These are phyloP conservation scores for Actinia equina DNA, from an alignment of 64 coral and sea anemone genomes.

Conservation along the genomic window DNA sequence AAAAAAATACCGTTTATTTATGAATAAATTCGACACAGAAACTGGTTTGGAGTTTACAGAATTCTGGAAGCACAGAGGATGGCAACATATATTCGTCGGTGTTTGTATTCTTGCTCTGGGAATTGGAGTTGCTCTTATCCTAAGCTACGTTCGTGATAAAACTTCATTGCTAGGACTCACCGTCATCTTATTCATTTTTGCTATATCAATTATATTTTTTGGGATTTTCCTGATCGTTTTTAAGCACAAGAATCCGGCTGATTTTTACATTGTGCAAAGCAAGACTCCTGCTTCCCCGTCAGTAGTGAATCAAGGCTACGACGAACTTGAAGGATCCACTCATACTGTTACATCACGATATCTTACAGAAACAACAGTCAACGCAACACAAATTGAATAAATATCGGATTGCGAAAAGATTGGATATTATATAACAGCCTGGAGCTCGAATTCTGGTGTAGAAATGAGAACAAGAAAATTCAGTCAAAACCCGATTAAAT, in stretches of 20 bases:
- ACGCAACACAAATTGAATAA: background rate
- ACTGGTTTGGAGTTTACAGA: conserved; percentile 20
- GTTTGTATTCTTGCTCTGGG: background rate
- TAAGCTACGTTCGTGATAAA: background rate
- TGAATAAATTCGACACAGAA: conserved; percentile 15
- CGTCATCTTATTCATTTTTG: background rate
- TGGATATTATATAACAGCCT: too few relatives aligned
- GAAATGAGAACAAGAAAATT: too few relatives aligned
- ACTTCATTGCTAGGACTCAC: background rate
- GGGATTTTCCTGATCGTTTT: background rate
- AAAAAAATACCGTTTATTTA: conserved; percentile 13
- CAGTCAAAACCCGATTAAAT: too few relatives aligned
- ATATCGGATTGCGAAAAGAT: background rate
- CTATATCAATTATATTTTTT: background rate
- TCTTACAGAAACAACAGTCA: background rate
- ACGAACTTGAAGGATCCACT: background rate
- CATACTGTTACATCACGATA: background rate
- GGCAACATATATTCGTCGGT: conserved; percentile 20
- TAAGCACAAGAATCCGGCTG: background rate
- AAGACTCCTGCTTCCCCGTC: background rate
- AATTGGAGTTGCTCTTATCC: conserved; percentile 11
- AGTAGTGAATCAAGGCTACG: background rate
- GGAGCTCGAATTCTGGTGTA: too few relatives aligned
- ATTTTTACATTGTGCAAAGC: background rate
- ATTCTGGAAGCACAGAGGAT: conserved; percentile 24